Conservation (phyloP, 2,888 invertebrate species). For the Cabera pusaria region DNA sequence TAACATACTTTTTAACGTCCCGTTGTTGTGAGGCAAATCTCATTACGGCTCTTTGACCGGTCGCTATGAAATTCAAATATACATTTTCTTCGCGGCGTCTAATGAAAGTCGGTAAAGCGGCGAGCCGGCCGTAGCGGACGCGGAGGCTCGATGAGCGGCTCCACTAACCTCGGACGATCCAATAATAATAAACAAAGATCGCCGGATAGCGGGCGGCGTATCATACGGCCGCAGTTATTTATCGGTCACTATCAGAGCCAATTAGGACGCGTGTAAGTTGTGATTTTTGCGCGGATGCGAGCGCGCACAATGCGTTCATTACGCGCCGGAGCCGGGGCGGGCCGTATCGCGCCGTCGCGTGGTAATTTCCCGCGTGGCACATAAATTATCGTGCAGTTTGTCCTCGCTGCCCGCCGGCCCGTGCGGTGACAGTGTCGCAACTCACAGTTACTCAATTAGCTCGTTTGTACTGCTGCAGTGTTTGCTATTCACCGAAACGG, state of each 20-base stretch:
- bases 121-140: no score
- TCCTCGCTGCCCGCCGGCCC: conserved; percentile 32
- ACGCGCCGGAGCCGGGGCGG: conserved; percentile 7
- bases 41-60: conserved; percentile 19
- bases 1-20: conserved; percentile 18
- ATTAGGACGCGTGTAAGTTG: conserved; percentile 29
- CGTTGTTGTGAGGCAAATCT: conserved; percentile 13
- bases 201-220: conserved; percentile 16
- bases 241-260: conserved; percentile 31
- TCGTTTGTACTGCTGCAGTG: no score
- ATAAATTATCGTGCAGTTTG: conserved; percentile 59
- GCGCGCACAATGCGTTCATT: conserved; percentile 33
- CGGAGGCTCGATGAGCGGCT: no score
- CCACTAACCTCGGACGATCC: conserved; percentile 14
- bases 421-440: conserved; percentile 2
- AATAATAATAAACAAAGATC: conserved; percentile 34
- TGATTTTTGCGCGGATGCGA: conserved; percentile 23
- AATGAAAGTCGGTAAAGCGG: conserved; percentile 16
- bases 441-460: no score
- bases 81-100: conserved; percentile 12
- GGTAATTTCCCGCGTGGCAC: conserved; percentile 60
- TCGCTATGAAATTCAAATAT: conserved; percentile 20
- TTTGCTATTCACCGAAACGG: no score
- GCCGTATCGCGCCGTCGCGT: conserved; percentile 18
- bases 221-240: conserved; percentile 25